Evolutionary conservation across 2,888 invertebrate genomes (phyloP), one percentile per base, ranked within the genome.

Genomic region (Platerodrilus igneus): DNA sequence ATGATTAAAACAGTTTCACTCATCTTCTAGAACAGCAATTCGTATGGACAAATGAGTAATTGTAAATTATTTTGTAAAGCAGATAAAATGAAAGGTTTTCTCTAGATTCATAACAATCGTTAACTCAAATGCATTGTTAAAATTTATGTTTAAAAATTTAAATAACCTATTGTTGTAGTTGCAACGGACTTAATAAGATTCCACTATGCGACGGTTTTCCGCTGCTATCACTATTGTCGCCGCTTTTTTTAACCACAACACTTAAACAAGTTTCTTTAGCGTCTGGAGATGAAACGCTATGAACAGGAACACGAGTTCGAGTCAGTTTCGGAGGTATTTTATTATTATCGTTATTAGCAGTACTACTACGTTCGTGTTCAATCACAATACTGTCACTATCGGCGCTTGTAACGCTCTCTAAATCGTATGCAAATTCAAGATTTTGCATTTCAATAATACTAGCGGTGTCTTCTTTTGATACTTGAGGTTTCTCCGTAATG

Each of bases 131-230:
- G n/a, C n/a, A n/a, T n/a, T n/a, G n/a, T n/a, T n/a, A n/a, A n/a
- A n/a, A n/a, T n/a, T n/a, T n/a, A n/a, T n/a, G n/a, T n/a, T n/a
- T n/a, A n/a, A n/a, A n/a, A n/a, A n/a, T n/a, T n/a, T n/a, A n/a
- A 41, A 35, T 23, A n/a, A 37, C 30, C 64, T 64, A 66, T 63
- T 65, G 65, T 67, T 75, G 75, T 57, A 79, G 68, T 60, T 79
- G 78, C 48, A 78, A 74, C 51, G 79, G 79, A 58, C 78, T 79
- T 55, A 79, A 73, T 46, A 79, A 77, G 47, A 79, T 76, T 50
- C 79, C 79, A 58, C 69, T 69, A 53, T 64, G 77, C 69, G 69
- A 55, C 37, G 55, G 50, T 52, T 57, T 62, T 33, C 57, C 59
- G 51, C 50, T 41, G 44, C 48, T 52, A 32, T 32, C 45, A 16